Conservation (phyloP, 2,797 vertebrate genomes). For the Amniataba percoides region DNA sequence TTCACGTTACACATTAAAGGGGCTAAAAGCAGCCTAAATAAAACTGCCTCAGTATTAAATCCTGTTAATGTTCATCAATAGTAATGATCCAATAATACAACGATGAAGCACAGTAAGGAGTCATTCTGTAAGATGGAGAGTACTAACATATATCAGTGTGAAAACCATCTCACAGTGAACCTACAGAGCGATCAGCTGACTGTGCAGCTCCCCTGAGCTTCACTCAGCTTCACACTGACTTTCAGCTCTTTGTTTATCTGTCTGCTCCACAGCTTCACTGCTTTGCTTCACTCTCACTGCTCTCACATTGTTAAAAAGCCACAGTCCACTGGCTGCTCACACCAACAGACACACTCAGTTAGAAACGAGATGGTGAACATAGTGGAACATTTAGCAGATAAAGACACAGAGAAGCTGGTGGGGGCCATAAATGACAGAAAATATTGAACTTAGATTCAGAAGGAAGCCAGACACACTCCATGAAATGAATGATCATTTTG, state of each 20-base stretch:
- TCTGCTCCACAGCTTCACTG: background rate
- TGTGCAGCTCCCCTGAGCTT: background rate
- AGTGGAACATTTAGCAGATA: background rate
- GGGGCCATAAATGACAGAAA: background rate
- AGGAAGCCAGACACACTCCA: background rate
- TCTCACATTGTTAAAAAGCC: background rate
- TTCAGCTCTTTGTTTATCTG: background rate
- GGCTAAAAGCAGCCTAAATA: background rate
- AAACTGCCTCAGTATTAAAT: background rate
- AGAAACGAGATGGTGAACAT: background rate
- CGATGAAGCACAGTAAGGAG: background rate
- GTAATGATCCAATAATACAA: background rate
- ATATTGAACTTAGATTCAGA: background rate
- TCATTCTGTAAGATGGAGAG: background rate
- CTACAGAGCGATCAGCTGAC: background rate
- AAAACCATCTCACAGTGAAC: no score
- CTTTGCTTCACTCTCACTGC: background rate
- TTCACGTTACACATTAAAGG: background rate
- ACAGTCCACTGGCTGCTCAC: no score
- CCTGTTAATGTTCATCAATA: background rate
- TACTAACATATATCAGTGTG: background rate
- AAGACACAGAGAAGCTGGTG: background rate
- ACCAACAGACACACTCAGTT: background rate
- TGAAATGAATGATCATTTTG: background rate
- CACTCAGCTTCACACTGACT: background rate